Conservation (phyloP, 2,113 vertebrate genomes). For the Eulacestoma nigropectus region DNA sequence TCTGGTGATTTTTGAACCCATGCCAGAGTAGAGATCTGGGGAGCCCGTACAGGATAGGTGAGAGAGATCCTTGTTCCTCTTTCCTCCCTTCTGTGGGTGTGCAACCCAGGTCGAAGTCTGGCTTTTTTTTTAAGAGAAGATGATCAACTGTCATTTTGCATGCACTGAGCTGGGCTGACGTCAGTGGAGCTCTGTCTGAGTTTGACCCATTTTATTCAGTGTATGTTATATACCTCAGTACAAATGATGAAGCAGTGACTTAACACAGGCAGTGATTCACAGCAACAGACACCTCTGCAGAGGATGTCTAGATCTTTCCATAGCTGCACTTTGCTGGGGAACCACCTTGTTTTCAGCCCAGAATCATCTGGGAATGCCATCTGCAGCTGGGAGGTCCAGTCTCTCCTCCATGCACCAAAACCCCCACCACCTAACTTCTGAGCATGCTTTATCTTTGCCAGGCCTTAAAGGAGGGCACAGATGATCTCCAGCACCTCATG, state of each 20-base stretch:
- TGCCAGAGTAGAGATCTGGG: not conserved
- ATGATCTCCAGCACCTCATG: constrained; percentile 6
- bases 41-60: not conserved
- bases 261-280: constrained; percentile 41
- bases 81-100: not conserved
- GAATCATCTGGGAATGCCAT: not conserved
- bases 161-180: not conserved
- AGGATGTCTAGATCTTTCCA: constrained; percentile 15
- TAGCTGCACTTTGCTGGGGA: not conserved
- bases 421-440: not conserved
- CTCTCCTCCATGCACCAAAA: not conserved
- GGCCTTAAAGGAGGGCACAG: constrained; percentile 1
- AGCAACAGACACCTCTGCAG: not conserved
- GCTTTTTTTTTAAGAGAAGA: not conserved
- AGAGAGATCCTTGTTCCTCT: not conserved
- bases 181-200: not conserved
- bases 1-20: not conserved
- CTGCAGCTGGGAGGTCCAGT: not conserved
- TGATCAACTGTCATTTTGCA: not conserved
- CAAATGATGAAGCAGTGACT: constrained; percentile 32
- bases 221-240: not conserved
- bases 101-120: not conserved
- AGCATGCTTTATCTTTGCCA: not conserved
- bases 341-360: not conserved
- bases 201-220: constrained; percentile 35